Base-by-base conservation (phyloP, 2,797 vertebrate genomes). In the Eospalax fontanierii region DNA sequence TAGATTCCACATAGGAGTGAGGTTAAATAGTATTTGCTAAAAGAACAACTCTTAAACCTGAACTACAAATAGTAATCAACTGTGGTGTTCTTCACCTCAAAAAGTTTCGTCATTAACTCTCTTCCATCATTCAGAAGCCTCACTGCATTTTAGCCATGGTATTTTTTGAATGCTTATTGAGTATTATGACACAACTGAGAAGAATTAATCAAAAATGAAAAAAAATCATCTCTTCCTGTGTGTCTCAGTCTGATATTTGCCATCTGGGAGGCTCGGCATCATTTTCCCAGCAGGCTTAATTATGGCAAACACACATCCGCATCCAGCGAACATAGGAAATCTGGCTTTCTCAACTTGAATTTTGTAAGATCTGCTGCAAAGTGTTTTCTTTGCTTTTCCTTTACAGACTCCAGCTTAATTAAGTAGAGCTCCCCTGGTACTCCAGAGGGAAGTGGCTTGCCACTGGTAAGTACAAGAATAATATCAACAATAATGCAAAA, bases 231-330 rank as follows among this genome's bases (percentile, higher is more conserved):
- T 98, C 97, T 98, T 88, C 98, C 97, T 97, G 46, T 95, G 96
- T 98, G 87, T 98, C 98, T 98, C 95, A 90, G 95, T 96, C 96
- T 96, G 97, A 90, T 98, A 96, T 98, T 98, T 97, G 96, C 98
- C 98, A 99, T 99, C 98, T 99, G 99, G 98, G 98, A 98, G 97
- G 83, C 98, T 98, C 98, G 98, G 97, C 97, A 96, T 98, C 96
- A 89, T 81, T 96, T 96, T 97, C 98, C 85, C 98, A 98, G 98
- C 97, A 98, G 97, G 98, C 96, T 97, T 98, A 98, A 98, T 98
- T 97, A 97, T 98, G 97, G 97, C 98, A 98, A 98, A 98, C 96
- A 98, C 97, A 97, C 93, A 98, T 96, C 93, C 96, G 94, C 93
- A 97, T 92, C 89, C 93, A 94, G 94, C 71, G 94, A 98, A 93